These are phyloP conservation scores for Champsocephalus gunnari DNA, from an alignment of 2,797 vertebrate species.

Conservation along the genomic window DNA sequence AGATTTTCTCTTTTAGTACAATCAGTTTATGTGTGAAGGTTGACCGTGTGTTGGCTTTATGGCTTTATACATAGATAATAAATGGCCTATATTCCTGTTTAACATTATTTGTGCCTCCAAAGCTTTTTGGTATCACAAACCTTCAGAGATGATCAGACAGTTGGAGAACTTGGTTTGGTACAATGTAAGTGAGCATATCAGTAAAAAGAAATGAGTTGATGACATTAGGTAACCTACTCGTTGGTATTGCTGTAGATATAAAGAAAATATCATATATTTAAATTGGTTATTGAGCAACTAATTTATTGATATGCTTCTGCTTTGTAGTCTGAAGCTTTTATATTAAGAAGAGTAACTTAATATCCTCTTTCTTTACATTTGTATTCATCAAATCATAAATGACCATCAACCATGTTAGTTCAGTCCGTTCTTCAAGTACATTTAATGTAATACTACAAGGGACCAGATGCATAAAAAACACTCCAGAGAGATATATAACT, in stretches of 20 bases:
- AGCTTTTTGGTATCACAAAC: neutral
- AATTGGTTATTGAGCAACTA: conserved; percentile 30
- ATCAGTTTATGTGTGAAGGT: conserved; percentile 12
- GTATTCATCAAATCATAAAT: conserved; percentile 8
- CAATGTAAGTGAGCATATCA: conserved; percentile 8
- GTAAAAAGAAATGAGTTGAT: conserved; percentile 9
- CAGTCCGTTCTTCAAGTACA: neutral
- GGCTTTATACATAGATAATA: neutral
- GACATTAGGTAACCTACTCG: conserved; percentile 13
- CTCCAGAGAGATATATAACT: neutral
- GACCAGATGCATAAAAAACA: conserved; percentile 17
- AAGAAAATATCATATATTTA: conserved; percentile 28
- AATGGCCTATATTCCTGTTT: conserved; percentile 18
- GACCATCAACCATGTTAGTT: conserved; percentile 2
- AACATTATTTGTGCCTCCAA: conserved; percentile 8
- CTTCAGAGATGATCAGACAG: conserved; percentile 14
- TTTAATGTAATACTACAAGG: conserved; percentile 14
- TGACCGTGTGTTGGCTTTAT: neutral
- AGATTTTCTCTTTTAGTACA: conserved; percentile 22
- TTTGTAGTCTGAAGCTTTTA: conserved; percentile 10
- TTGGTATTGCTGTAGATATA: conserved; percentile 33
- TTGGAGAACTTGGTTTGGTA: neutral
- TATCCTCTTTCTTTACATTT: neutral
- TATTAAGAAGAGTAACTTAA: conserved; percentile 12
- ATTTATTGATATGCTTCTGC: conserved; percentile 48